Conservation (phyloP, 2,113 vertebrate genomes). For the Galemys pyrenaicus region DNA sequence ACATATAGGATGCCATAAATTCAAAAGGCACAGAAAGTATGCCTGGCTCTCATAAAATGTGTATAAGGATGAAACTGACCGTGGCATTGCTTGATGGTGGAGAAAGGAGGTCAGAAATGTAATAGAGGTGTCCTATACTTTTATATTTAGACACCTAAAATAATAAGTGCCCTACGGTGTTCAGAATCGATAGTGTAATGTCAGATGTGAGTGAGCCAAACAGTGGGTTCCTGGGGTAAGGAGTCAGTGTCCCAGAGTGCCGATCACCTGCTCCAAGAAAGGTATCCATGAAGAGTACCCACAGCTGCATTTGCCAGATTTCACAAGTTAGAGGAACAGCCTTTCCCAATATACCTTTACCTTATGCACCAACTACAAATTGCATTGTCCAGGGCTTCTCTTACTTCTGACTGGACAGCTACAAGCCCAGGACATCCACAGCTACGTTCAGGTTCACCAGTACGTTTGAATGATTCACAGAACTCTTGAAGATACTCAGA, state of each 20-base stretch:
- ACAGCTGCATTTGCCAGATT: neutral
- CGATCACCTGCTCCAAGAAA: neutral
- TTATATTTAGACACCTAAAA: neutral
- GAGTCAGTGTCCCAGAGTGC: neutral
- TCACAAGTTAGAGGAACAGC: neutral
- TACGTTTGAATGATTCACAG: neutral
- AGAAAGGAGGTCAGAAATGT: neutral
- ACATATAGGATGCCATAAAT: neutral
- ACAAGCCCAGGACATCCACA: neutral
- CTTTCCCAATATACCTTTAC: neutral
- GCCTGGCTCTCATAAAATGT: neutral
- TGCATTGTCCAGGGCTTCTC: neutral
- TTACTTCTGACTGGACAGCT: neutral
- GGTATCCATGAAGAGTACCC: neutral
- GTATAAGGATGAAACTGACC: neutral
- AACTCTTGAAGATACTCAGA: neutral
- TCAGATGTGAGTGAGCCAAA: neutral
- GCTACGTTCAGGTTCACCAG: neutral
- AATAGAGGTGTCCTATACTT: neutral
- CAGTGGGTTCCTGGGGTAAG: neutral
- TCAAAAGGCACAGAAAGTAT: neutral
- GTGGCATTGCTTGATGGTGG: neutral
- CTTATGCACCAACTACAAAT: neutral
- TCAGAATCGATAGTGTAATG: neutral
- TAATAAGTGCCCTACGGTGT: neutral